These are phyloP conservation scores for Bubalus kerabau DNA, from an alignment of 2,113 vertebrate species.

Conservation along the genomic window DNA sequence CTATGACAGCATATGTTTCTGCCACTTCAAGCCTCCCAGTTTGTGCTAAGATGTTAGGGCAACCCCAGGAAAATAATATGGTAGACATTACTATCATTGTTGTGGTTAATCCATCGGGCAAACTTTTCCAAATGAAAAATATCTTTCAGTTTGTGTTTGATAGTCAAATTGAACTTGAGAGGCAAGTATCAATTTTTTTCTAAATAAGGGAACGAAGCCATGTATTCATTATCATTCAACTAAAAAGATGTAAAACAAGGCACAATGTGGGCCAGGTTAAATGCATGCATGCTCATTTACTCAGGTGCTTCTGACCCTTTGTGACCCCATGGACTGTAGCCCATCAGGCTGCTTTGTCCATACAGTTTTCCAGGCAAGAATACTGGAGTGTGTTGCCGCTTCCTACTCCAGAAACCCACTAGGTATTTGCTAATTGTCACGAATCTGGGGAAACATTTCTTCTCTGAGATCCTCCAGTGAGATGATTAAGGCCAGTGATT, in stretches of 20 bases:
- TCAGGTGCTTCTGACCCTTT: not conserved
- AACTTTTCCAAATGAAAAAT: not conserved
- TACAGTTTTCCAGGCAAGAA: not conserved
- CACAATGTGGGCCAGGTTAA: not conserved
- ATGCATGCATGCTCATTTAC: not conserved
- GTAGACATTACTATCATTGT: not conserved
- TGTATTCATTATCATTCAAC: not conserved
- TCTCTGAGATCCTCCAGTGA: no score
- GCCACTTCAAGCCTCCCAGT: not conserved
- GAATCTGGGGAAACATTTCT: not conserved
- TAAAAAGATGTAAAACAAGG: not conserved
- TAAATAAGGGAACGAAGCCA: not conserved
- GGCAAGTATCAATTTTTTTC: not conserved
- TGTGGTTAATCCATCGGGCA: not conserved
- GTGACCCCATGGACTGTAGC: not conserved
- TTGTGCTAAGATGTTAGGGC: not conserved
- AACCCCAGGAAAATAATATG: not conserved
- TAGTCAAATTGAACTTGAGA: not conserved
- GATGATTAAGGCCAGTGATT: no score
- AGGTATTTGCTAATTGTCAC: not conserved
- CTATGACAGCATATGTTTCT: not conserved
- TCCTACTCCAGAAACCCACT: not conserved
- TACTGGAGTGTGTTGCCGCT: not conserved
- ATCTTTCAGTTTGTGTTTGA: not conserved
- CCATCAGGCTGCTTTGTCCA: not conserved